Evolutionary conservation across 1,140 invertebrate species (phyloP).

Genomic region (Batillaria attramentaria): DNA sequence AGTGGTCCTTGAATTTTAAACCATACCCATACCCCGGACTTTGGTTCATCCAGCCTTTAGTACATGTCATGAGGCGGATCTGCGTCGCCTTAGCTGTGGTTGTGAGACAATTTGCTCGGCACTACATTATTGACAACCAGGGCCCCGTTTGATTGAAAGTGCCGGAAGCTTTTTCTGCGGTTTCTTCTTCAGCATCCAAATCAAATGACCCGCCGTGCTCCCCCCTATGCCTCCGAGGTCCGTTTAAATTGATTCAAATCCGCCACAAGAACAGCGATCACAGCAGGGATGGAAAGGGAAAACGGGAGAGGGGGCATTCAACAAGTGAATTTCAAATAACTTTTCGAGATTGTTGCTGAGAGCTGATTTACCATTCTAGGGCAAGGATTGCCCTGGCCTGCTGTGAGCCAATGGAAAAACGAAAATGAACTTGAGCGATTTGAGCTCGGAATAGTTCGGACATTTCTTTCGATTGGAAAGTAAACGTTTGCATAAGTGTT

Average conservation of each 20-base stretch:
- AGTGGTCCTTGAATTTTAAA: too few relatives aligned
- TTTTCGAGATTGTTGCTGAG: not conserved
- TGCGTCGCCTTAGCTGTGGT: too few relatives aligned
- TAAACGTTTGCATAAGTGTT: not conserved
- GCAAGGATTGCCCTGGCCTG: not conserved
- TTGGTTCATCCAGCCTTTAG: too few relatives aligned
- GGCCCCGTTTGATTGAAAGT: conserved; percentile 7
- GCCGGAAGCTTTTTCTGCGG: not conserved
- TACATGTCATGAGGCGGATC: too few relatives aligned
- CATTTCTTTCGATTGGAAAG: not conserved
- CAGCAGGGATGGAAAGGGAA: not conserved
- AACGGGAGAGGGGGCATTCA: not conserved
- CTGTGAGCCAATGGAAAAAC: not conserved
- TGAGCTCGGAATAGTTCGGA: not conserved
- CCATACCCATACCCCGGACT: too few relatives aligned
- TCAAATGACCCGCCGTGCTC: not conserved
- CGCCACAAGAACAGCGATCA: conserved; percentile 3
- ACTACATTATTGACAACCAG: conserved; percentile 7
- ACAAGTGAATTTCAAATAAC: not conserved
- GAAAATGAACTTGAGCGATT: not conserved
- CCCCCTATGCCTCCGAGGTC: not conserved
- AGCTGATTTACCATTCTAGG: conserved; percentile 2
- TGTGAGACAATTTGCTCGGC: too few relatives aligned
- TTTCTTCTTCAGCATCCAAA: not conserved
- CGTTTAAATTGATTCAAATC: conserved; percentile 16